A percentile compares a stretch with the other conserved stretches of the same genome.
Conservation (phyloP, 2,797 vertebrate species). For the Halcyon badia region DNA sequence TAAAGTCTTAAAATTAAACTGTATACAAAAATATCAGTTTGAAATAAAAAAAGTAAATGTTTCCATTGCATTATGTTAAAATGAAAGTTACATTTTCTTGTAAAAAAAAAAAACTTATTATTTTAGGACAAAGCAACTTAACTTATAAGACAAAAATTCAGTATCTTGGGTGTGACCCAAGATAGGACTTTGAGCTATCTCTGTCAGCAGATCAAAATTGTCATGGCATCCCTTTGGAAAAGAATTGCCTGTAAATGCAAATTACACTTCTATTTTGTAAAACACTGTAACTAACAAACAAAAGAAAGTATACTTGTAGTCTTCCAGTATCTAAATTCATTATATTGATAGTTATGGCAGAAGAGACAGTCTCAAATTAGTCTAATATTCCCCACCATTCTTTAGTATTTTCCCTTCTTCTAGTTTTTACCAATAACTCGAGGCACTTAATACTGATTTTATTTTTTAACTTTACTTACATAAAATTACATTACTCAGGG, state of each 20-base stretch:
- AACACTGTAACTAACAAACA: not conserved
- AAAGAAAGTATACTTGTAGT: not conserved
- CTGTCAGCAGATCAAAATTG: not conserved
- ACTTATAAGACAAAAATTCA: not conserved
- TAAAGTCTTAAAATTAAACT: not conserved
- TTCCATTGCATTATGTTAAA: not conserved
- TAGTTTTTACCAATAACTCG: not conserved
- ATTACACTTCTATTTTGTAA: not conserved
- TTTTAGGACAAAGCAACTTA: not conserved
- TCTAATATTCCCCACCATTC: not conserved
- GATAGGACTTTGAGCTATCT: not conserved
- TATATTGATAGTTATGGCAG: not conserved
- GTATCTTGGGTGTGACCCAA: not conserved
- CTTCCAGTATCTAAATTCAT: not conserved
- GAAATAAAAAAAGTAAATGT: not conserved
- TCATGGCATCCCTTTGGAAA: not conserved
- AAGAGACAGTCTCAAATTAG: not conserved
- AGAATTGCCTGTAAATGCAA: not conserved
- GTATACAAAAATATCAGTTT: not conserved
- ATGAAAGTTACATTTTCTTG: not conserved
- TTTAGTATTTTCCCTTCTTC: not conserved
- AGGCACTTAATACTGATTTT: not conserved
- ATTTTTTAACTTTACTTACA: not conserved
- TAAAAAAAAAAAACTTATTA: not conserved
- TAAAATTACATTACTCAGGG: not conserved